Conservation (phyloP, 2,888 invertebrate species). For the Amiota minor region DNA sequence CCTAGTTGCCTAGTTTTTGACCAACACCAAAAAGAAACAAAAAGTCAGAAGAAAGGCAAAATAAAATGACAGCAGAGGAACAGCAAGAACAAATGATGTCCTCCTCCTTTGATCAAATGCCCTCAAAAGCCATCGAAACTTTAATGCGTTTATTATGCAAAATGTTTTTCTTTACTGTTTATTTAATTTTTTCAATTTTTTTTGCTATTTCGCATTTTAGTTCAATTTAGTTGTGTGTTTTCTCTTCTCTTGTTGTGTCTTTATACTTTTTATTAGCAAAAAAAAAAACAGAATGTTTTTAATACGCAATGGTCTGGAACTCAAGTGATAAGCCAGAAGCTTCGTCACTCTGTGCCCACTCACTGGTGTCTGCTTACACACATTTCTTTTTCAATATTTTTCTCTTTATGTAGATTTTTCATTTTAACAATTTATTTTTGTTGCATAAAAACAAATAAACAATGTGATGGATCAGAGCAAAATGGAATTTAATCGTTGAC, state of each 20-base stretch:
- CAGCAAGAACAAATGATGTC: too few species aligned
- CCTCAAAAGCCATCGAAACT: slow-evolving; percentile 35
- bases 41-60: not conserved
- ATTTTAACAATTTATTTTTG: not conserved
- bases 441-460: slow-evolving; percentile 7
- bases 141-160: slow-evolving; percentile 61
- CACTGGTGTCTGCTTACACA: not conserved
- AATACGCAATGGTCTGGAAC: slow-evolving; percentile 67
- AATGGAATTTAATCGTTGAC: not conserved
- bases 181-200: not conserved
- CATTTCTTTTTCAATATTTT: slow-evolving; percentile 29
- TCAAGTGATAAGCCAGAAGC: slow-evolving; percentile 61
- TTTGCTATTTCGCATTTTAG: not conserved
- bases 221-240: not conserved
- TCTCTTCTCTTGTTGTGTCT: not conserved
- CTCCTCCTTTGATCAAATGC: not conserved
- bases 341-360: not conserved
- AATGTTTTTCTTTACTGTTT: slow-evolving; percentile 44
- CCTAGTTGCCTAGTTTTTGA: slow-evolving; percentile 59
- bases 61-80: not conserved
- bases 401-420: not conserved
- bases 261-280: slow-evolving; percentile 58
- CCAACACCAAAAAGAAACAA: not conserved
- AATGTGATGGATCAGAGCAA: not conserved
- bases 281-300: slow-evolving; percentile 66